phyloP scores from a whole-genome alignment of 2,888 invertebrate genomes.

The Morpho deidamia region DNA sequence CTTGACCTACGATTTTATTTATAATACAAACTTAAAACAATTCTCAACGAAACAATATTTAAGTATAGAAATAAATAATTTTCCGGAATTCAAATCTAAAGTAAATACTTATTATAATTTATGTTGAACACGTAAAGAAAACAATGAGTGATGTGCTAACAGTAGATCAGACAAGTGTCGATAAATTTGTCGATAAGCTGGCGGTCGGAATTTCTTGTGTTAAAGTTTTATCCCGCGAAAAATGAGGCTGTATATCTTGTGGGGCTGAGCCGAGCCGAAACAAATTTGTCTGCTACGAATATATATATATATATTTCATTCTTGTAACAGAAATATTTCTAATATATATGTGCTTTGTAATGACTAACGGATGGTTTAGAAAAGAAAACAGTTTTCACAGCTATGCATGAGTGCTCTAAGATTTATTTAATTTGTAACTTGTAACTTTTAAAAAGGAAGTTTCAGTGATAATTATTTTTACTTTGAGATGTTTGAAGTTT shows the following conservation, averaged over 20 bases:
- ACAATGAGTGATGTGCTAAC: constrained; percentile 21
- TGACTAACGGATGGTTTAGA: too few relatives aligned
- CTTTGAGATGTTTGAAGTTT: too few relatives aligned
- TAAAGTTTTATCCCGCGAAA: neutral
- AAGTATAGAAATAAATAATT: neutral
- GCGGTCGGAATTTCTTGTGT: neutral
- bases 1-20: neutral
- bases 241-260: neutral
- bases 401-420: too few relatives aligned
- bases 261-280: neutral
- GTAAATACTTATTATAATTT: constrained; percentile 15
- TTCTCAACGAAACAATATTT: neutral
- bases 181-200: constrained; percentile 19
- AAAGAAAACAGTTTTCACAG: too few relatives aligned
- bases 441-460: too few relatives aligned
- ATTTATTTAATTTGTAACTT: too few relatives aligned
- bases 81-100: constrained; percentile 16
- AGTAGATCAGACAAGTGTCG: constrained; percentile 13
- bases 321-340: neutral
- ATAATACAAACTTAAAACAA: neutral
- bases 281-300: constrained; percentile 1
- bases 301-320: too few relatives aligned
- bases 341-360: too few relatives aligned
- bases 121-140: constrained; percentile 15
- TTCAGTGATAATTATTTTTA: too few relatives aligned